Conservation (phyloP, 2,113 vertebrate genomes). For the Pristiophorus japonicus region DNA sequence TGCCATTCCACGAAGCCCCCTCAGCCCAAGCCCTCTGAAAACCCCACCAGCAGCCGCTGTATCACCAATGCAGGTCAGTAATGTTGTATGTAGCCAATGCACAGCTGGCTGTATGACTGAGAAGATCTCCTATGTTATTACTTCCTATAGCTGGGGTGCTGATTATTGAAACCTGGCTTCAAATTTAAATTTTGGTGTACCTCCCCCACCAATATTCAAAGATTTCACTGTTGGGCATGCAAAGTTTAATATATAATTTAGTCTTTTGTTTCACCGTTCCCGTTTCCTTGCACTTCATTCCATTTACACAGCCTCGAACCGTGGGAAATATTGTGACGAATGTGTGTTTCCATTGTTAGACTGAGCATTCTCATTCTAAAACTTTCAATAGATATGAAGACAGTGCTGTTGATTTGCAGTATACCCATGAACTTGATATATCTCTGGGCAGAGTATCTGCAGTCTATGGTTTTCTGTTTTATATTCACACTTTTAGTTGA, state of each 20-base stretch:
- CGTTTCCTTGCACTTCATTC: not conserved
- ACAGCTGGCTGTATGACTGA: not conserved
- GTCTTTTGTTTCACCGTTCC: not conserved
- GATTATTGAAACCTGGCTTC: not conserved
- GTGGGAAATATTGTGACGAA: not conserved
- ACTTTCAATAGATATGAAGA: not conserved
- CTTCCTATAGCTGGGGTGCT: not conserved
- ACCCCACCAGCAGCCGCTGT: conserved; percentile 89
- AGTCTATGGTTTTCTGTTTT: not conserved
- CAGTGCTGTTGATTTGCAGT: not conserved
- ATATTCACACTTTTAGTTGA: not conserved
- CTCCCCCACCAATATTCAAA: not conserved
- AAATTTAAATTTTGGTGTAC: not conserved
- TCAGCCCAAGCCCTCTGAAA: conserved; percentile 91
- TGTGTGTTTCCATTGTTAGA: not conserved
- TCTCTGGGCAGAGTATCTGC: not conserved
- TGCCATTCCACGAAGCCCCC: conserved; percentile 78
- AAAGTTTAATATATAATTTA: not conserved
- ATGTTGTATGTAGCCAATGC: not conserved
- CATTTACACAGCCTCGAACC: not conserved
- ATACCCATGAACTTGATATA: not conserved
- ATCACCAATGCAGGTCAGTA: conserved; percentile 85
- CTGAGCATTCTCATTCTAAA: not conserved
- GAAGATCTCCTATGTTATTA: not conserved
- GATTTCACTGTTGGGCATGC: not conserved